A percentile compares a stretch with the other conserved stretches of the same genome.
Evolutionary conservation across 1,140 invertebrate genomes (phyloP).

Genomic region (Drosophila grimshawi): DNA sequence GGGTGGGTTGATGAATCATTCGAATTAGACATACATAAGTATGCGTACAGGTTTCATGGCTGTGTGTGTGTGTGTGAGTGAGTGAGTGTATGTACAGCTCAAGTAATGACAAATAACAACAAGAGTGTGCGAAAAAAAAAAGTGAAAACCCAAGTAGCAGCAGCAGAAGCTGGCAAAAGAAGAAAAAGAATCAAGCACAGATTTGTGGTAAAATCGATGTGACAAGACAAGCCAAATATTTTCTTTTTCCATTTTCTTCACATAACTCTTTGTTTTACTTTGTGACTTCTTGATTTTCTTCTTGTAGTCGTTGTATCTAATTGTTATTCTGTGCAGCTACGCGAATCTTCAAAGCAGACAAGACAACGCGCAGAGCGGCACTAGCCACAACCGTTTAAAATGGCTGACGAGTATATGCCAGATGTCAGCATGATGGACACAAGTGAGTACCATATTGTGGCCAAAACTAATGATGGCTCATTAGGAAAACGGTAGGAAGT

Average conservation of each 20-base stretch:
- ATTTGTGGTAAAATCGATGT: constrained; percentile 74
- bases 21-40: constrained; percentile 39
- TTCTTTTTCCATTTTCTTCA: background rate
- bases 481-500: constrained; percentile 33
- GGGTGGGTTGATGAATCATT: constrained; percentile 74
- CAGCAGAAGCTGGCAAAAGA: constrained; percentile 48
- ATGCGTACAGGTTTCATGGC: constrained; percentile 24
- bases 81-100: constrained; percentile 16
- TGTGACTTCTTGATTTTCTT: constrained; percentile 6
- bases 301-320: constrained; percentile 39
- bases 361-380: constrained; percentile 19
- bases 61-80: constrained; percentile 2
- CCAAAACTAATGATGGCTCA: constrained; percentile 14
- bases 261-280: constrained; percentile 14
- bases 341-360: constrained; percentile 37
- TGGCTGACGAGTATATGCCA: constrained; percentile 81
- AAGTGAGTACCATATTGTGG: constrained; percentile 79
- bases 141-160: constrained; percentile 1
- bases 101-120: constrained; percentile 74
- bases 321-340: constrained; percentile 64
- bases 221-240: constrained; percentile 1
- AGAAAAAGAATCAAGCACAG: constrained; percentile 34
- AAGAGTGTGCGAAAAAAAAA: constrained; percentile 54
- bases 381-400: constrained; percentile 60
- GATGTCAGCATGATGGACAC: constrained; percentile 82